These are phyloP conservation scores for Neotragus moschatus DNA, from an alignment of 2,113 vertebrate genomes.

Conservation along the genomic window DNA sequence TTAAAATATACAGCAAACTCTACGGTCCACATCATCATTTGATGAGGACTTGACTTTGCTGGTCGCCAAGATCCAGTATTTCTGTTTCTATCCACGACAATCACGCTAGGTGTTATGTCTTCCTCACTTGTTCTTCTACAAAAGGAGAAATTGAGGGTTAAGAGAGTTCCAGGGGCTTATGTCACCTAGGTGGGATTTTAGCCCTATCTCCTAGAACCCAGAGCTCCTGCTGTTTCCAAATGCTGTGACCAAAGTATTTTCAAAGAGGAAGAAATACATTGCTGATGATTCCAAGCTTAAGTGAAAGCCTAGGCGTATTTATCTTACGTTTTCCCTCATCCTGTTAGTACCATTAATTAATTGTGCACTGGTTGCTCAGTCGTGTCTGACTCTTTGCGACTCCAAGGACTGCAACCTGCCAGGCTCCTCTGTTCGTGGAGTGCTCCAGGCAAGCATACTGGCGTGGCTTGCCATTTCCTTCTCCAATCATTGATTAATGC, in stretches of 20 bases:
- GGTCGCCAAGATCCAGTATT: background rate
- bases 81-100: background rate
- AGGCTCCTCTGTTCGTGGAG: background rate
- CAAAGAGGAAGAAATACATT: background rate
- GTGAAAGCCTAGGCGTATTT: background rate
- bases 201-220: background rate
- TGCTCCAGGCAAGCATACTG: background rate
- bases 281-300: background rate
- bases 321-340: background rate
- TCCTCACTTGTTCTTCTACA: background rate
- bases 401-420: background rate
- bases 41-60: background rate
- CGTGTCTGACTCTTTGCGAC: fast-evolving
- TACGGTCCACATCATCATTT: background rate
- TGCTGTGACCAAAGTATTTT: background rate
- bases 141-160: background rate
- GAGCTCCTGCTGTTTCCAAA: background rate
- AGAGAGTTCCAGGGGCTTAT: background rate
- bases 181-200: background rate
- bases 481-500: background rate
- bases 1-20: background rate
- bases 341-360: background rate
- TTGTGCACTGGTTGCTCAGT: background rate
- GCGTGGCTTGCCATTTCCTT: background rate
- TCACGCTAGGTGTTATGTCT: background rate